These are phyloP conservation scores for Drosophila elegans DNA, from an alignment of 1,140 invertebrate genomes.

Conservation along the genomic window DNA sequence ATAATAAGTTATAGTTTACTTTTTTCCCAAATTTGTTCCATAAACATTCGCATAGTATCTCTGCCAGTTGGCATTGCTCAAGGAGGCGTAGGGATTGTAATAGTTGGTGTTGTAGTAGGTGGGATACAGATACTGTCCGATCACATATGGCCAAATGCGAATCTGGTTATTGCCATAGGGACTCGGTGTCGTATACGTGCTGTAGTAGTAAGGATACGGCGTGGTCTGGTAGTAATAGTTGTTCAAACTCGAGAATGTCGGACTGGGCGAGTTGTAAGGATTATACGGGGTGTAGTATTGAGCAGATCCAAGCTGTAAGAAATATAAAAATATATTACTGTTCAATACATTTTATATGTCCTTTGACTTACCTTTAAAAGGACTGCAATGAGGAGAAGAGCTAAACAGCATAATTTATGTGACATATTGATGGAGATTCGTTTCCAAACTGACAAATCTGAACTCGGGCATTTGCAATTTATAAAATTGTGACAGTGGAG, in stretches of 20 bases:
- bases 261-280: constrained; percentile 61
- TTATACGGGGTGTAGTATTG: constrained; percentile 67
- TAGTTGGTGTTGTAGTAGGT: constrained; percentile 63
- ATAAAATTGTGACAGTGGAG: constrained; percentile 41
- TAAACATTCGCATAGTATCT: constrained; percentile 63
- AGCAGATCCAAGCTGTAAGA: constrained; percentile 29
- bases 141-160: constrained; percentile 77
- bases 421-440: constrained; percentile 35
- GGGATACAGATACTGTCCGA: constrained; percentile 75
- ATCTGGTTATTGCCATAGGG: constrained; percentile 54
- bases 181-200: constrained; percentile 50
- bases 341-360: background rate
- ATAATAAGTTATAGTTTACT: constrained; percentile 20
- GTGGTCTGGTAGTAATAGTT: constrained; percentile 61
- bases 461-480: constrained; percentile 34
- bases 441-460: constrained; percentile 36
- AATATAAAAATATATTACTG: background rate
- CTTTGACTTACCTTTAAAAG: constrained; percentile 47
- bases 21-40: constrained; percentile 58
- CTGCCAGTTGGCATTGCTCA: constrained; percentile 60
- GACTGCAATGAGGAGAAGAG: constrained; percentile 25
- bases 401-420: background rate
- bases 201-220: constrained; percentile 64
- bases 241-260: constrained; percentile 62
- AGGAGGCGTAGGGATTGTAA: constrained; percentile 65